Percentiles rank a stretch among this genome's conserved stretches.
These are phyloP conservation scores for Pangasius larnaudii DNA, from an alignment of 2,797 vertebrate species.

Conservation along the genomic window DNA sequence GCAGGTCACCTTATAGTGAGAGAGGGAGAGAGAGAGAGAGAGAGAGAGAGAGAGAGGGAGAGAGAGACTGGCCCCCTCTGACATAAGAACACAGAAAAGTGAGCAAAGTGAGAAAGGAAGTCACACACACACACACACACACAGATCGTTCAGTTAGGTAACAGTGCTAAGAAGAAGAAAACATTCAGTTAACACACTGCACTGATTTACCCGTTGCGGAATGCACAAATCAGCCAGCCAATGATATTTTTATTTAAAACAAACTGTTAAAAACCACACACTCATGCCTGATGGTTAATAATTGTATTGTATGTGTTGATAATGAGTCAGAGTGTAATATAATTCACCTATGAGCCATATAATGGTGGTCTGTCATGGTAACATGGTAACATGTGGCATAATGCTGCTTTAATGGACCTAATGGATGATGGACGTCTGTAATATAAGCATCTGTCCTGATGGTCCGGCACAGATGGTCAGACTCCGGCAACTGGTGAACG, in stretches of 20 bases:
- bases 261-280: background rate
- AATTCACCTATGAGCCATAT: background rate
- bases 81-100: conserved; percentile 42
- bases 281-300: background rate
- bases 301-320: background rate
- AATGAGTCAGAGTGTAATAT: background rate
- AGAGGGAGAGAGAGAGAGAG: conserved; percentile 9
- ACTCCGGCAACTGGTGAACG: background rate
- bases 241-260: background rate
- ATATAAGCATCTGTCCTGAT: background rate
- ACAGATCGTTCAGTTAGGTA: conserved; percentile 10
- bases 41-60: conserved; percentile 34
- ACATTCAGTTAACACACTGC: background rate
- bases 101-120: conserved; percentile 13
- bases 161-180: background rate
- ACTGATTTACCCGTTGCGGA: background rate
- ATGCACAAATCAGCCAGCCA: background rate
- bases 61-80: conserved; percentile 37
- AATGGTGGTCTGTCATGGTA: background rate
- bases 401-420: background rate
- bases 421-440: conserved; percentile 8
- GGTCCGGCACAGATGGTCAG: conserved; percentile 7
- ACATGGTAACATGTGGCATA: background rate
- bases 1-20: conserved; percentile 52
- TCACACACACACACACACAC: conserved; percentile 21